phyloP scores from a whole-genome alignment of 2,797 vertebrate genomes.

The Bradypodion ventrale region DNA sequence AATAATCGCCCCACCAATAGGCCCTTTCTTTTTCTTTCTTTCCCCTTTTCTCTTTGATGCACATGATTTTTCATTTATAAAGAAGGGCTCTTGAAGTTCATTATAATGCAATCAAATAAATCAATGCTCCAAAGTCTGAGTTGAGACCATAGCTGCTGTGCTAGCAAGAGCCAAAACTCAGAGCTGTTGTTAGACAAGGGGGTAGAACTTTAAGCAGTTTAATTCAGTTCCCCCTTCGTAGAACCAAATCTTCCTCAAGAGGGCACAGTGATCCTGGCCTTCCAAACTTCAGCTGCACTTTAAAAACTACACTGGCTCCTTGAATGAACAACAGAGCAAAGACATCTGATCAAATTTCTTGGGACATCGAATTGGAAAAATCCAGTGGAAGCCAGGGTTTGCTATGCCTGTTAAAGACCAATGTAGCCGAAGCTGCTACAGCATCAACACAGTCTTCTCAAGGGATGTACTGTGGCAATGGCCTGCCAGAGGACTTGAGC shows the following conservation, averaged over 20 bases:
- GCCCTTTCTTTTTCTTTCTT: no score
- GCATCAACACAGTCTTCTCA: not conserved
- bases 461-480: not conserved
- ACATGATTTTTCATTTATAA: not conserved
- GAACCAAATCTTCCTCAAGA: not conserved
- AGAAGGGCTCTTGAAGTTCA: conserved; percentile 1
- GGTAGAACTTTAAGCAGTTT: not conserved
- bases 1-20: no score
- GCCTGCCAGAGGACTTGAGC: not conserved
- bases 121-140: not conserved
- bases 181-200: not conserved
- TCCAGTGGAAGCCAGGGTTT: not conserved
- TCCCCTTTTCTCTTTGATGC: not conserved
- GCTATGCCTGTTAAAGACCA: not conserved
- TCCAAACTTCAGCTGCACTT: not conserved
- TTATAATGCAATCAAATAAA: not conserved
- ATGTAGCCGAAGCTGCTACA: not conserved
- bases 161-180: not conserved
- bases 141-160: not conserved
- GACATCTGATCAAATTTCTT: not conserved
- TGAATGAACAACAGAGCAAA: not conserved
- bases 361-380: not conserved
- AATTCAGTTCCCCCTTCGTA: not conserved
- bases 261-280: not conserved
- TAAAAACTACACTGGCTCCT: not conserved